Evolutionary conservation across 2,797 vertebrate species (phyloP).

Genomic region (Anomalospiza imberbis): DNA sequence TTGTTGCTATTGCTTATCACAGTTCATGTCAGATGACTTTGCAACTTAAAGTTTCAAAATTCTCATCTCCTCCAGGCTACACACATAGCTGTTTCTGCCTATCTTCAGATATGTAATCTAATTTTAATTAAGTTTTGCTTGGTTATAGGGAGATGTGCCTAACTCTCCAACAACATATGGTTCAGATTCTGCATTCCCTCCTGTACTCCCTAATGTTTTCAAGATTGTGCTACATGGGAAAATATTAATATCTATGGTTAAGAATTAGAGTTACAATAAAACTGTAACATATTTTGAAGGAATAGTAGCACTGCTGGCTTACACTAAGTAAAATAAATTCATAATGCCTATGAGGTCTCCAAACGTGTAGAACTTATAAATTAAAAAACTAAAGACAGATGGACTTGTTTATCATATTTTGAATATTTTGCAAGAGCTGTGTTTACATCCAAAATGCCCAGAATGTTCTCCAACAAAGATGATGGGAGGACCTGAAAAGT

Average conservation of each 20-base stretch:
- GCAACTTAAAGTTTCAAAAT: conserved; percentile 15
- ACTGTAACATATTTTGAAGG: conserved; percentile 65
- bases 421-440: background rate
- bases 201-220: conserved; percentile 67
- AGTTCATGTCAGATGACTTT: background rate
- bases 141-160: background rate
- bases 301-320: conserved; percentile 59
- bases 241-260: conserved; percentile 66
- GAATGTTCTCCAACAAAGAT: background rate
- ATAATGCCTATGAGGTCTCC: conserved; percentile 1
- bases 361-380: background rate
- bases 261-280: conserved; percentile 71
- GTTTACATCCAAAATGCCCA: background rate
- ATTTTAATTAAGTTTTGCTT: conserved; percentile 34
- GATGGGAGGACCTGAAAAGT: background rate
- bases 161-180: conserved; percentile 45
- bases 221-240: conserved; percentile 67
- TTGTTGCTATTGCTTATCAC: background rate
- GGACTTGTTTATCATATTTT: conserved; percentile 1
- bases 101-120: conserved; percentile 8
- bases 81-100: background rate
- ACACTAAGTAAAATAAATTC: conserved; percentile 50
- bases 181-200: conserved; percentile 54
- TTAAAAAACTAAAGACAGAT: conserved; percentile 11
- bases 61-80: background rate